Evolutionary conservation across 2,888 invertebrate genomes (phyloP).

Genomic region (Aphidoletes aphidimyza): DNA sequence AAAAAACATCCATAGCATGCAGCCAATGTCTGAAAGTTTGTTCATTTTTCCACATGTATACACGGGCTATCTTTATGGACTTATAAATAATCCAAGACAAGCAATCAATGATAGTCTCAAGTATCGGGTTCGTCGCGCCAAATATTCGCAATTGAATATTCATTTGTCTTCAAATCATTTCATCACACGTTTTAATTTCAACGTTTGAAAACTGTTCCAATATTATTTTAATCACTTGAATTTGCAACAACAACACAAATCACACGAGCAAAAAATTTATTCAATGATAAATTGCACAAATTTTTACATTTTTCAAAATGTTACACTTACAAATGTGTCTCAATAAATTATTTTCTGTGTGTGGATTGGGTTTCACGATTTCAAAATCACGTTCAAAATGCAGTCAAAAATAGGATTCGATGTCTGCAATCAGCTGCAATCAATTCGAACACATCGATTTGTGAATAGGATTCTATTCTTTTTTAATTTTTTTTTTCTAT

Average conservation of each 20-base stretch:
- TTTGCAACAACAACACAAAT: not conserved
- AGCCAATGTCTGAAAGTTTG: no score
- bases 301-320: not conserved
- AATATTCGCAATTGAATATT: not conserved
- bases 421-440: not conserved
- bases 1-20: no score
- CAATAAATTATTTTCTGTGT: no score
- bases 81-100: not conserved
- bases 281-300: no score
- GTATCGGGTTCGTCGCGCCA: slow-evolving; percentile 9
- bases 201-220: not conserved
- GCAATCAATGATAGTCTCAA: not conserved
- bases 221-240: not conserved
- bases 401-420: not conserved
- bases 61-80: not conserved
- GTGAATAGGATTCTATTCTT: not conserved
- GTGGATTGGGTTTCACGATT: not conserved
- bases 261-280: no score
- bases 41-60: not conserved
- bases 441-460: slow-evolving; percentile 3
- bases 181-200: not conserved
- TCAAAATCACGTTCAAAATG: not conserved
- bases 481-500: not conserved
- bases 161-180: no score
- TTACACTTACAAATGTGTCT: not conserved